A percentile compares a stretch with the other conserved stretches of the same genome.
phyloP scores from a whole-genome alignment of 1,140 invertebrate genomes.

The Ylistrum balloti region DNA sequence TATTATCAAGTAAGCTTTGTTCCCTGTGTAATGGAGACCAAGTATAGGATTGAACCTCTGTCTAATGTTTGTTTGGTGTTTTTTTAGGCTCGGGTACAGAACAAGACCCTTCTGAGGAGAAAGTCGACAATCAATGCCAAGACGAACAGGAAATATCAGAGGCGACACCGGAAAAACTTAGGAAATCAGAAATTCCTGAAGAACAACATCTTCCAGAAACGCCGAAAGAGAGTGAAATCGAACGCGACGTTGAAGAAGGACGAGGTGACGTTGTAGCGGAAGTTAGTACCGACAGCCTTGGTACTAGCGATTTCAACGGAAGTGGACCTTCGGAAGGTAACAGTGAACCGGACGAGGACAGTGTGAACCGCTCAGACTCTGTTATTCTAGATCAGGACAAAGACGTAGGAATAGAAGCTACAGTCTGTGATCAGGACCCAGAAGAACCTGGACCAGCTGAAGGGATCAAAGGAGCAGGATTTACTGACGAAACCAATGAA shows the following conservation, averaged over 20 bases:
- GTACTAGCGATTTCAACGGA: slow-evolving; percentile 42
- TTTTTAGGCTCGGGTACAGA: slow-evolving; percentile 45
- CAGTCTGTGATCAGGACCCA: not conserved
- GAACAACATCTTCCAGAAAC: slow-evolving; percentile 28
- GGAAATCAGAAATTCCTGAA: not conserved
- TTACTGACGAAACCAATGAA: not conserved
- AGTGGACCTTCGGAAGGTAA: slow-evolving; percentile 27
- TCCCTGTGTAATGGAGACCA: not conserved
- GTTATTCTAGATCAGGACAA: not conserved
- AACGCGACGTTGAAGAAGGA: not conserved
- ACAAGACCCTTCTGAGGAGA: slow-evolving; percentile 46
- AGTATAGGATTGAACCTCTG: not conserved
- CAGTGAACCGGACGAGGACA: not conserved
- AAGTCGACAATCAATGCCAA: not conserved
- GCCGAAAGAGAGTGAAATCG: not conserved
- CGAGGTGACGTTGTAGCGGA: not conserved
- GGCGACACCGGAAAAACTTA: not conserved
- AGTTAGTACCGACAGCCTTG: slow-evolving; percentile 41
- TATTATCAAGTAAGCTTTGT: no score
- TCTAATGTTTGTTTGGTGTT: not conserved
- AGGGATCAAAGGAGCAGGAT: not conserved
- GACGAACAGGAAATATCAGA: slow-evolving; percentile 1
- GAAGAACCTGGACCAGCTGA: slow-evolving; percentile 38
- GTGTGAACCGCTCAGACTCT: not conserved
- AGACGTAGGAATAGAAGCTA: not conserved